Base-by-base conservation (phyloP, 1,140 invertebrate species). In the Brachionus calyciflorus region DNA sequence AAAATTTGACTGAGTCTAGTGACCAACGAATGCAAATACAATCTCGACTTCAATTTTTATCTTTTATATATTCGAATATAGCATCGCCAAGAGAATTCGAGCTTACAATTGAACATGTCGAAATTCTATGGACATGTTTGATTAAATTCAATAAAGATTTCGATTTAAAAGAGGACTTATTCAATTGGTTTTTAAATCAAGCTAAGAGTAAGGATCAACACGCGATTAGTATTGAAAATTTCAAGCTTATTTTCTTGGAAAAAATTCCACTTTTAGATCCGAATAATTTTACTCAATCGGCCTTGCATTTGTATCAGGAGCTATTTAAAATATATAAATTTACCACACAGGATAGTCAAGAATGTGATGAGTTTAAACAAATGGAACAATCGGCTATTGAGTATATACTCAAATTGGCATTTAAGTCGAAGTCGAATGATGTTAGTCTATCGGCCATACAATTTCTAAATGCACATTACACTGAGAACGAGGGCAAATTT, bases 151-250 rank as follows among this genome's bases (percentile, higher is more conserved):
- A 77, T 17, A 80, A 91, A 77, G 93, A 91, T 80, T 89, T 91
- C 0, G 93, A 51, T 12, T 19, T 55, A 12, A 46, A 48, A 9
- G 73, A 97, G 82, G 93, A 95, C 80, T 88, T 95, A 17, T 93
- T 95, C 81, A 92, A 90, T 78, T 96, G 94, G 93, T 85, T 96
- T 41, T 86, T 94, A 6, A 91, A 90, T 14, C 93, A 96, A 84
- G 91, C 92, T 0, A 93, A 93, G 82, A 83, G 83, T 68, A 84
- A 91, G n/a, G 93, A 95, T 60, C 81, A 83, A 44, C 93, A 96
- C 85, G 93, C 93, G 0, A 84, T 97, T 0, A 91, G 91, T 2
- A 87, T 92, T 70, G 92, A 94, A 76, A 91, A 92, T 0, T 86
- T 95, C 21, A 89, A 92, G 79, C 91, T 94, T 81, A 87, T 96